Conservation (phyloP, 2,113 vertebrate species). For the Rhombomys opimus region DNA sequence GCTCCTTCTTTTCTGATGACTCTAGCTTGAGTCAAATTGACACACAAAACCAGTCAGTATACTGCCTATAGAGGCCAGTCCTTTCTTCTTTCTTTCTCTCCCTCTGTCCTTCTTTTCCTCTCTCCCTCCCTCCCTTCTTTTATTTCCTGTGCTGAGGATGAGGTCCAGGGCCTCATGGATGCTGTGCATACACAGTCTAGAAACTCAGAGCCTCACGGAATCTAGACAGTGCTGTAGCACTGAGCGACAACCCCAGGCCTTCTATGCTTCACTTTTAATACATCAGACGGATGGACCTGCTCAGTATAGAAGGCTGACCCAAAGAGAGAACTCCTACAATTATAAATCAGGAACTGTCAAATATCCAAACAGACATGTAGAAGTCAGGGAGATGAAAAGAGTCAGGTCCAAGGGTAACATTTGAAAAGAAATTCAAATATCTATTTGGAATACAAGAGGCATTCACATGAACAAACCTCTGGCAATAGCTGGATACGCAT, state of each 20-base stretch:
- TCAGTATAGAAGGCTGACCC: neutral
- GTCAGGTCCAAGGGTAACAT: neutral
- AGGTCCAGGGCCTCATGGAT: neutral
- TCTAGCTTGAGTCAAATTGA: neutral
- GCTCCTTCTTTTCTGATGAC: neutral
- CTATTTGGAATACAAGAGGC: slow-evolving; percentile 6
- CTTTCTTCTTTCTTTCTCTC: neutral
- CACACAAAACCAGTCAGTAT: neutral
- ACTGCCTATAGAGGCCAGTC: too few species aligned
- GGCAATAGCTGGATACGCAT: neutral
- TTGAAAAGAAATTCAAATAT: slow-evolving; percentile 46
- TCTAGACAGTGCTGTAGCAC: accelerated
- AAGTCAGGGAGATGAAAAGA: slow-evolving; percentile 25
- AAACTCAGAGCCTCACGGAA: neutral
- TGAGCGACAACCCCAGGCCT: neutral
- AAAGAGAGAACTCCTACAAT: neutral
- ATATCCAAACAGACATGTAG: neutral
- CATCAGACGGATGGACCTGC: neutral
- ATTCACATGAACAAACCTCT: neutral
- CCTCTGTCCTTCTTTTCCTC: accelerated
- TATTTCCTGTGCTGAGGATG: neutral
- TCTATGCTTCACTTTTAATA: neutral
- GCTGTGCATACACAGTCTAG: neutral
- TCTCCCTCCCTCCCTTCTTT: neutral
- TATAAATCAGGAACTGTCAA: slow-evolving; percentile 7